These are phyloP conservation scores for Epirrhoe alternata DNA, from an alignment of 2,888 invertebrate genomes.

Conservation along the genomic window DNA sequence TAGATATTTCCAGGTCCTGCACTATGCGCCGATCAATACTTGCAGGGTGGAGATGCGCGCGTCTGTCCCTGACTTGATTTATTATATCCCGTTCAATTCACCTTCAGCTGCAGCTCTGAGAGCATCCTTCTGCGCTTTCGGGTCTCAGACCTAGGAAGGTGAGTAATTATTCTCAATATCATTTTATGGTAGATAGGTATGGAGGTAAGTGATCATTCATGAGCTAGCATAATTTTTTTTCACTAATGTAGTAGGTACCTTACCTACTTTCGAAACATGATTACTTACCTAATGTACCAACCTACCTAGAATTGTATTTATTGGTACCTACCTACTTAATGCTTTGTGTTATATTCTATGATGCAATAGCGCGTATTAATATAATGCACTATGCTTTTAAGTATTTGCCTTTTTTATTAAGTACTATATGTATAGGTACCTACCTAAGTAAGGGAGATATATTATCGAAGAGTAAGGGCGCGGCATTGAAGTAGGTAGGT, in stretches of 20 bases:
- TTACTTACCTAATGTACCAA: too few relatives aligned
- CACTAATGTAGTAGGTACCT: too few relatives aligned
- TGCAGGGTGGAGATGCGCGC: slow-evolving; percentile 35
- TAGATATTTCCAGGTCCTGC: slow-evolving; percentile 21
- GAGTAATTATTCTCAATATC: neutral
- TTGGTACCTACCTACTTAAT: neutral
- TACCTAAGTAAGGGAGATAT: too few relatives aligned
- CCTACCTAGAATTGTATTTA: neutral
- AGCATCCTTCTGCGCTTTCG: slow-evolving; percentile 19
- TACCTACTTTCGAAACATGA: too few relatives aligned
- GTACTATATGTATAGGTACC: too few relatives aligned
- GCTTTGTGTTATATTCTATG: neutral
- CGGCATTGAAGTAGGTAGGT: too few relatives aligned
- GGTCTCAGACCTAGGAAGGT: slow-evolving; percentile 7
- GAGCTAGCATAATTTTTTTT: too few relatives aligned
- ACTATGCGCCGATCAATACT: slow-evolving; percentile 29
- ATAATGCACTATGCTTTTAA: too few relatives aligned
- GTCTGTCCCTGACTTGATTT: slow-evolving; percentile 29
- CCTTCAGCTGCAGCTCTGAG: slow-evolving; percentile 17
- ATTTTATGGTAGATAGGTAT: neutral
- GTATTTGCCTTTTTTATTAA: too few relatives aligned
- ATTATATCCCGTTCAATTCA: slow-evolving; percentile 27
- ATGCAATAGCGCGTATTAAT: too few relatives aligned
- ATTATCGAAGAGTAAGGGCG: too few relatives aligned
- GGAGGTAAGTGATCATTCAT: too few relatives aligned